Evolutionary conservation across 2,888 invertebrate species (phyloP), one percentile per base, ranked within the genome.

Genomic region (Drosophila vallismaia): DNA sequence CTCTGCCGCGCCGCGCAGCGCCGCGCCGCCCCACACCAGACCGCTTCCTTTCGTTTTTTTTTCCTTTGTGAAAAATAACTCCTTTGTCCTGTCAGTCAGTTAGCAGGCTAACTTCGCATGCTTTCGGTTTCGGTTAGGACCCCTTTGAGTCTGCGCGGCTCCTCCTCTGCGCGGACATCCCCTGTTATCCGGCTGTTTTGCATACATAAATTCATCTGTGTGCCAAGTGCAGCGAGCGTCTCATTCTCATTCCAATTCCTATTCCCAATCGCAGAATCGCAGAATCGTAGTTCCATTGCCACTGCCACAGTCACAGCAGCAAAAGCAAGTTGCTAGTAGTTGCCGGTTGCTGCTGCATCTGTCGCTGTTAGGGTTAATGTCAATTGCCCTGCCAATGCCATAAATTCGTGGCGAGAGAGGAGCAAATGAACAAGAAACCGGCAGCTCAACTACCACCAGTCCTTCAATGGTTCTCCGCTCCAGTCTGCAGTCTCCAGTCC

Each of bases 191-290:
- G 80, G 75, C 63, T 89, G 86, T 79, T 90, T 90, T 90, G 90
- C 90, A 90, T 90, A 90, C 90, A 90, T 90, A 90, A 90, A 90
- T 90, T 90, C 90, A 89, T 89, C 90, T 90, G 83, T 85, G 80
- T 71, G 70, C 69, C 76, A 75, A 71, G 59, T 72, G 62, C 50
- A 66, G 50, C 63, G 45, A 36, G 36, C 51, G n/a, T 24, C 36
- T 33, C 45, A 31, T 12, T 53, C 52, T 24, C 42, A 49, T 29
- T 51, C 38, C 38, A n/a, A 45, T n/a, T 19, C 19, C 64, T 48
- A 42, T 5, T 28, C 28, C 50, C 45, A 48, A 44, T 19, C 26
- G 45, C n/a, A 28, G 48, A 42, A 10, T 28, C 28, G 45, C 45
- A 48, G 48, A 42, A 10, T 28, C 14, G 45, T 36, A 44, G 38